Conservation (phyloP, 2,113 vertebrate species). For the Raja brachyura region DNA sequence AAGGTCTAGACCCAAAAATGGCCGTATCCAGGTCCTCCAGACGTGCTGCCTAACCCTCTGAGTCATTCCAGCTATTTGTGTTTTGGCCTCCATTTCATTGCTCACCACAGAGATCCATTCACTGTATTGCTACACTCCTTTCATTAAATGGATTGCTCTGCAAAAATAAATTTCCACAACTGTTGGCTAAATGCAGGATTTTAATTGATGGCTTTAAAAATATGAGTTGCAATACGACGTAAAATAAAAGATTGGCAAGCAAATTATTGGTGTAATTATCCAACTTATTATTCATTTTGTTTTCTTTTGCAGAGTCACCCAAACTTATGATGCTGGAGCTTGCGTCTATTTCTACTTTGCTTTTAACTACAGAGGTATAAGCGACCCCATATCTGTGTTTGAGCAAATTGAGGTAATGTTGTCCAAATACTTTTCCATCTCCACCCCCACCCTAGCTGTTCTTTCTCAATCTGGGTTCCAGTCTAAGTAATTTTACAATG, state of each 20-base stretch:
- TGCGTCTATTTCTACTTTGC: constrained; percentile 99
- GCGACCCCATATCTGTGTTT: constrained; percentile 82
- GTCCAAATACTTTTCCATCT: not conserved
- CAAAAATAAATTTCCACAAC: not conserved
- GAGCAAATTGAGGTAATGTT: constrained; percentile 88
- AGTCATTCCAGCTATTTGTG: too few species aligned
- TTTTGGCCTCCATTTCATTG: not conserved
- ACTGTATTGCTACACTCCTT: not conserved
- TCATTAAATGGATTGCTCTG: not conserved
- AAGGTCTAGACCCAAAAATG: too few species aligned
- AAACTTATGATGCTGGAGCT: constrained; percentile 89
- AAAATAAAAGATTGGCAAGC: not conserved
- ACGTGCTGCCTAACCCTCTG: too few species aligned
- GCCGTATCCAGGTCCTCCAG: too few species aligned
- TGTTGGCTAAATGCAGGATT: not conserved
- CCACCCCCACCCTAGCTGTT: too few species aligned
- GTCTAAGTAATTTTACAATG: too few species aligned
- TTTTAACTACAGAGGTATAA: constrained; percentile 97
- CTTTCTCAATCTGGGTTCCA: not conserved
- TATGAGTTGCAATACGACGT: not conserved
- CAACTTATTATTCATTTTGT: constrained; percentile 14
- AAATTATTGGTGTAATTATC: not conserved
- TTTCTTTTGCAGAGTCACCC: constrained; percentile 77
- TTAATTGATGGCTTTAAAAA: not conserved
- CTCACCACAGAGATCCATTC: not conserved